These are phyloP conservation scores for Columba livia DNA, from an alignment of 2,113 vertebrate genomes.

Conservation along the genomic window DNA sequence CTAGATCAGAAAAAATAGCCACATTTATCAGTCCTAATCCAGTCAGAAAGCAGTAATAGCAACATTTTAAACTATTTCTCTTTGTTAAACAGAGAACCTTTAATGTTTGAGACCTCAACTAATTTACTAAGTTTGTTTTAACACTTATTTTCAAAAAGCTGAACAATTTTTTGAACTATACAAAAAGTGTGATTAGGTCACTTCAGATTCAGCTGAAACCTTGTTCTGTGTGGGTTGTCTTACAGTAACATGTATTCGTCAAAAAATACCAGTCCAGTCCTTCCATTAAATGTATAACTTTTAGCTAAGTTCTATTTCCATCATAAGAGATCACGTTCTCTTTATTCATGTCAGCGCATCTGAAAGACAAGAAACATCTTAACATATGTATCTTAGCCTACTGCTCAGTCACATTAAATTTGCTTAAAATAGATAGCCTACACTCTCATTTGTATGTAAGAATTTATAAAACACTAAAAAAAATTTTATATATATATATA, in stretches of 20 bases:
- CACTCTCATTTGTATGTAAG: background rate
- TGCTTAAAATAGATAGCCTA: background rate
- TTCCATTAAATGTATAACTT: background rate
- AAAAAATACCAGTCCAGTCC: background rate
- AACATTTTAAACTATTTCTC: background rate
- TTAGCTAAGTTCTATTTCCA: background rate
- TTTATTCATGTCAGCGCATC: background rate
- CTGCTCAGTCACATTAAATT: background rate
- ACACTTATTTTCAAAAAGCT: background rate
- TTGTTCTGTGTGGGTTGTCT: background rate
- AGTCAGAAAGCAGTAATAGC: background rate
- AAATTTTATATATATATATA: background rate
- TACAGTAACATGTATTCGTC: background rate
- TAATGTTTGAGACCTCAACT: background rate
- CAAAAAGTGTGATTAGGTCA: background rate
- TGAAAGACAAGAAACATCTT: background rate
- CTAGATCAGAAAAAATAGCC: background rate
- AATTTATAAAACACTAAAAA: background rate
- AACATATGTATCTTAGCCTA: background rate
- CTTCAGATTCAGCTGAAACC: background rate
- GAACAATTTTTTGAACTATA: background rate
- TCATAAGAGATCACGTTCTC: background rate
- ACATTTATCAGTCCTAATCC: background rate
- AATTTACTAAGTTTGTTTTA: background rate
- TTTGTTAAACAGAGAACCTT: background rate